A percentile compares a stretch with the other conserved stretches of the same genome.
Evolutionary conservation across 2,113 vertebrate genomes (phyloP).

Genomic region (Sylvia atricapilla): DNA sequence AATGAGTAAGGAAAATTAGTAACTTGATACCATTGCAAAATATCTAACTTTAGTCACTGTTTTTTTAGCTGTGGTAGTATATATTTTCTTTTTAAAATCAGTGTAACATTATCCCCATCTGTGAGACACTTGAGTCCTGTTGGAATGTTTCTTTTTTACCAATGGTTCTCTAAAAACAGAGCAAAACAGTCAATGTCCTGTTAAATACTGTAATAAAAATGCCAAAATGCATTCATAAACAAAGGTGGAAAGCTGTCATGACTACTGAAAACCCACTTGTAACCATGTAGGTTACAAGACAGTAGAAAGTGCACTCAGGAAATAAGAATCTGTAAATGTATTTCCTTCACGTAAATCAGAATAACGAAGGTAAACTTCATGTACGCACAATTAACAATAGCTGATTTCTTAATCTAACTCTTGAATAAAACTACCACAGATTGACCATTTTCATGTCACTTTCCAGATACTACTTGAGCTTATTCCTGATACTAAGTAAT

Average conservation of each 20-base stretch:
- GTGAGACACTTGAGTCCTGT: neutral
- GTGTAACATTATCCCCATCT: neutral
- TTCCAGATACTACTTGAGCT: neutral
- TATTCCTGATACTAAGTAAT: neutral
- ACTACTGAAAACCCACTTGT: neutral
- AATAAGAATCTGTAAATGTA: neutral
- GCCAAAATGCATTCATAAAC: neutral
- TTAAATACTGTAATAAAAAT: neutral
- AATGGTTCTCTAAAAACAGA: neutral
- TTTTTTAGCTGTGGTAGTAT: neutral
- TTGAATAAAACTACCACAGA: neutral
- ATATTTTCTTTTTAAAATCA: neutral
- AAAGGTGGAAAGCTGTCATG: neutral
- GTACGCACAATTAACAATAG: neutral
- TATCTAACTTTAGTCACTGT: neutral
- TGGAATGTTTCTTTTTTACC: neutral
- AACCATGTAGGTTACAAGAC: neutral
- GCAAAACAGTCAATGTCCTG: neutral
- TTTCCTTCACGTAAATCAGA: neutral
- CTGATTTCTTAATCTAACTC: neutral
- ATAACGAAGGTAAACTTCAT: neutral
- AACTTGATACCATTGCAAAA: neutral
- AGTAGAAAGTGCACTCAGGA: neutral
- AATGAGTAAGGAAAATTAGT: neutral
- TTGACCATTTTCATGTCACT: neutral